These are phyloP conservation scores for Caerostris extrusa DNA, from an alignment of 1,140 invertebrate genomes.

Conservation along the genomic window DNA sequence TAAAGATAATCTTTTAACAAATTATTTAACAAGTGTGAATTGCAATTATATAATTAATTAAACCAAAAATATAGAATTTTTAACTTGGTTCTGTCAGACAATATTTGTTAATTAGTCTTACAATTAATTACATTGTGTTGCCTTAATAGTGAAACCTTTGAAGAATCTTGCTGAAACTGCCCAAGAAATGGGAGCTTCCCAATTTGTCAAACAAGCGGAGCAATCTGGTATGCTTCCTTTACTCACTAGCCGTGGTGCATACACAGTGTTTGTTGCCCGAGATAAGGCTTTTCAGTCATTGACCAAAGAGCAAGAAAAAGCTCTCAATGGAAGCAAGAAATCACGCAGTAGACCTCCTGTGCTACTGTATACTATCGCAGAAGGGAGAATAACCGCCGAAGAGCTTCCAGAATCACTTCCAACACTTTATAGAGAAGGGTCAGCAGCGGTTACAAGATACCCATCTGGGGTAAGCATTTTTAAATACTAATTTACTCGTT, in stretches of 20 bases:
- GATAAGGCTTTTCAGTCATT: constrained; percentile 20
- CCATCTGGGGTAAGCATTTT: constrained; percentile 47
- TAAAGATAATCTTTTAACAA: too few species aligned
- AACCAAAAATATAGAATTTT: too few species aligned
- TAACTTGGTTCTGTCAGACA: too few species aligned
- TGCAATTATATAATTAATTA: too few species aligned
- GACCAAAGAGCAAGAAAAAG: constrained; percentile 61
- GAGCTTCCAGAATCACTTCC: constrained; percentile 31
- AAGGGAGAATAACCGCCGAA: constrained; percentile 38
- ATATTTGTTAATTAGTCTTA: too few species aligned
- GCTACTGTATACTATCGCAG: constrained; percentile 50
- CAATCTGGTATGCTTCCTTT: constrained; percentile 45
- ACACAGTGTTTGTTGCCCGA: constrained; percentile 55
- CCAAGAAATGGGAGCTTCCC: constrained; percentile 24
- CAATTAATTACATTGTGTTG: background rate
- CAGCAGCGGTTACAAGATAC: background rate
- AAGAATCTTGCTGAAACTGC: constrained; percentile 54
- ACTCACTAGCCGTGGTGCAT: constrained; percentile 40
- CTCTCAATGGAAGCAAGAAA: constrained; percentile 32
- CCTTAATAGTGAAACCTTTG: constrained; percentile 18
- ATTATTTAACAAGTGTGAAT: too few species aligned
- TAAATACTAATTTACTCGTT: background rate
- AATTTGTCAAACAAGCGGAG: constrained; percentile 42
- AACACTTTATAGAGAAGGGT: constrained; percentile 56
- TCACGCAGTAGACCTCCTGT: constrained; percentile 40